Evolutionary conservation across 2,888 invertebrate genomes (phyloP).

Genomic region (Odontomyia ornata): DNA sequence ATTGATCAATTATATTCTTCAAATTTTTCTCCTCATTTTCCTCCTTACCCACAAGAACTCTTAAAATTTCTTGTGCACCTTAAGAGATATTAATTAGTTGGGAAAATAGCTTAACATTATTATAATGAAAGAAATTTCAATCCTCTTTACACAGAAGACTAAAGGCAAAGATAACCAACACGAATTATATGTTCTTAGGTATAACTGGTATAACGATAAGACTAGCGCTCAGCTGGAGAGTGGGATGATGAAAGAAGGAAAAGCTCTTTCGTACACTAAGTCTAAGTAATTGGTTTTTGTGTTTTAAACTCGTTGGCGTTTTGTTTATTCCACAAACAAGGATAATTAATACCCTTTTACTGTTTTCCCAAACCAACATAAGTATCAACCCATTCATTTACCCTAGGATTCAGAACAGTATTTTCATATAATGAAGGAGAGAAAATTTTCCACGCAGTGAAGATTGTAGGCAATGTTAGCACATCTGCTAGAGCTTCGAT

Average conservation of each 20-base stretch:
- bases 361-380: background rate
- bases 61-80: background rate
- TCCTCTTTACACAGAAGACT: background rate
- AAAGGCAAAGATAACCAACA: background rate
- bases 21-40: too few species aligned
- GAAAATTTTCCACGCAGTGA: too few species aligned
- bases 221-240: background rate
- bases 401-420: too few species aligned
- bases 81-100: constrained; percentile 31
- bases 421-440: too few species aligned
- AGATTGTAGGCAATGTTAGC: too few species aligned
- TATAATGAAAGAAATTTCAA: constrained; percentile 31
- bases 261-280: constrained; percentile 8
- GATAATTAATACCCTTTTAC: constrained; percentile 54
- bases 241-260: background rate
- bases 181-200: background rate
- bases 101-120: constrained; percentile 32
- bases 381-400: too few species aligned
- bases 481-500: too few species aligned
- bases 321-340: constrained; percentile 54
- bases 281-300: constrained; percentile 45
- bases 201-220: background rate
- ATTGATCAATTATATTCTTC: too few species aligned
- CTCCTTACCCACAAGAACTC: too few species aligned
- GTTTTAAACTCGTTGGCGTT: constrained; percentile 37